Conservation (phyloP, 1,140 invertebrate species). For the Bombus confusus region DNA sequence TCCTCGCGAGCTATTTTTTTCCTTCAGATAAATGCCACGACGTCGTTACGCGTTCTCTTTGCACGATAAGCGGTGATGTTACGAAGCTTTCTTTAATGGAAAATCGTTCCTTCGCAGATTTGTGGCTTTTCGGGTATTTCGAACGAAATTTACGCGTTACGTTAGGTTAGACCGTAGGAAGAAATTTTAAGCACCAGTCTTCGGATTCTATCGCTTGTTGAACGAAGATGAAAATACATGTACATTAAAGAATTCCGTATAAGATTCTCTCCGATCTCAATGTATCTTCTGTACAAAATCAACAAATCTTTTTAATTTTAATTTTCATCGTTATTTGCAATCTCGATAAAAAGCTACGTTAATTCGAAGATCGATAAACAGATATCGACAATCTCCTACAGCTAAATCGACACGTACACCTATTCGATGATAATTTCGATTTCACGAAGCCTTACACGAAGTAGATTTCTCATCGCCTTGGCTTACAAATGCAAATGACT, state of each 20-base stretch:
- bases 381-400: not conserved
- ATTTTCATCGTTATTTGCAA: not conserved
- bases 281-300: not conserved
- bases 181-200: too few species aligned
- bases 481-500: not conserved
- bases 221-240: not conserved
- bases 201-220: too few species aligned
- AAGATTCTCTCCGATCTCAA: not conserved
- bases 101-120: not conserved
- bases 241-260: too few species aligned
- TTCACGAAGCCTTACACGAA: not conserved
- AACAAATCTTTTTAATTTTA: too few species aligned
- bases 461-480: not conserved
- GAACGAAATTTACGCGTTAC: too few species aligned
- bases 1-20: not conserved
- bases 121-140: not conserved
- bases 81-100: not conserved
- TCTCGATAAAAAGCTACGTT: not conserved
- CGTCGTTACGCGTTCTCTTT: not conserved
- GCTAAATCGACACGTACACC: not conserved
- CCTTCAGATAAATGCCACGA: not conserved
- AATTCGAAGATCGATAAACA: not conserved
- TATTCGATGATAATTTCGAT: not conserved
- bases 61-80: slow-evolving; percentile 16
- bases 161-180: too few species aligned